A percentile compares a stretch with the other conserved stretches of the same genome.
Conservation (phyloP, 2,797 vertebrate species). For the Danio albolineatus region DNA sequence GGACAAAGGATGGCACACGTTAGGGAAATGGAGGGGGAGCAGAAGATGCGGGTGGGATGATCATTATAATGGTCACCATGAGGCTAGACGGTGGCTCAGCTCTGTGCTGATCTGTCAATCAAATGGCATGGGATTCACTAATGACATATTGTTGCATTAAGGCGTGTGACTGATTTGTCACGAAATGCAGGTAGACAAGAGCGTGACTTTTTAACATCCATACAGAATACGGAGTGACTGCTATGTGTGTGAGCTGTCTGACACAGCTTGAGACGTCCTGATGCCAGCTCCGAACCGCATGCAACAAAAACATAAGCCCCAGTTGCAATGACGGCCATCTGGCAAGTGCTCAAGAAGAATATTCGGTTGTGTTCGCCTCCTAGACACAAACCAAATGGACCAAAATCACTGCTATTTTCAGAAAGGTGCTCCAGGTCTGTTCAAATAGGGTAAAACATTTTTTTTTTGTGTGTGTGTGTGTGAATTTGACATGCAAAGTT, state of each 20-base stretch:
- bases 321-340: conserved; percentile 60
- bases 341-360: conserved; percentile 61
- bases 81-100: conserved; percentile 53
- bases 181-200: conserved; percentile 13
- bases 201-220: conserved; percentile 7
- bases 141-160: not conserved
- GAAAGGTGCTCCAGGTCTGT: not conserved
- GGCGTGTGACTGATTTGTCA: not conserved
- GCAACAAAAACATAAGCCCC: conserved; percentile 60
- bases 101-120: conserved; percentile 10
- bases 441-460: conserved; percentile 7
- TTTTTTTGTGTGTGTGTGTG: not conserved
- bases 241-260: conserved; percentile 47
- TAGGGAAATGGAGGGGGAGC: conserved; percentile 29
- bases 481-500: not conserved
- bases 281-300: conserved; percentile 42
- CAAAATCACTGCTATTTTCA: not conserved
- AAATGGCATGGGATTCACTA: conserved; percentile 5
- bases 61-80: conserved; percentile 22
- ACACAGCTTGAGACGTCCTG: conserved; percentile 39
- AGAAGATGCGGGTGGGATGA: not conserved
- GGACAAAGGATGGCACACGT: conserved; percentile 23
- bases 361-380: conserved; percentile 56
- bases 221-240: conserved; percentile 8
- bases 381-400: conserved; percentile 6